These are phyloP conservation scores for Saturnia japonica DNA, from an alignment of 2,888 invertebrate species.

Conservation along the genomic window DNA sequence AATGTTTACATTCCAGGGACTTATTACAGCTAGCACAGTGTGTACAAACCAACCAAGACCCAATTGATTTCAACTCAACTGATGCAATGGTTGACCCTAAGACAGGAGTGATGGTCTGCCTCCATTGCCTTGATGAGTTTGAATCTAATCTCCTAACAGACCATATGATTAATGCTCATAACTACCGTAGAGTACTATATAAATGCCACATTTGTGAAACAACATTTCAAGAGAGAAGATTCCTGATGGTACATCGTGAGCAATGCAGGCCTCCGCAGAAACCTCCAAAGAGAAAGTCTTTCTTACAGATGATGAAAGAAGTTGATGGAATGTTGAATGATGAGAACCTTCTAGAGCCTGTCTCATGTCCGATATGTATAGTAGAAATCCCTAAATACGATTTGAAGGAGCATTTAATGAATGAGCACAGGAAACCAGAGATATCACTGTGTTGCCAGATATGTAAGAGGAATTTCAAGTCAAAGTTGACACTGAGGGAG, in stretches of 20 bases:
- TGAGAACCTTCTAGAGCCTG: constrained; percentile 27
- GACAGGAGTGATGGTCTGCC: constrained; percentile 42
- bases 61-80: constrained; percentile 43
- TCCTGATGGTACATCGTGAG: constrained; percentile 32
- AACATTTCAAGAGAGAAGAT: constrained; percentile 36
- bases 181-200: constrained; percentile 39
- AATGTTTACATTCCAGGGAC: constrained; percentile 32
- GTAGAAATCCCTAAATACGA: constrained; percentile 39
- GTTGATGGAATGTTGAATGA: constrained; percentile 31
- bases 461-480: constrained; percentile 46
- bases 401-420: constrained; percentile 42
- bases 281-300: constrained; percentile 36
- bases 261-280: constrained; percentile 40
- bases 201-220: constrained; percentile 43
- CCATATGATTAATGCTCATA: constrained; percentile 46
- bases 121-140: constrained; percentile 46
- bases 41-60: constrained; percentile 42
- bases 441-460: constrained; percentile 35
- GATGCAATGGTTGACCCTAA: constrained; percentile 43
- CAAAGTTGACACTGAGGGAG: constrained; percentile 43
- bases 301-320: constrained; percentile 39
- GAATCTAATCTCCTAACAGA: constrained; percentile 34
- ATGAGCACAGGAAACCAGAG: constrained; percentile 40
- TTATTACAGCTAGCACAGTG: constrained; percentile 44
- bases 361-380: constrained; percentile 42